Percentiles rank a stretch among this genome's conserved stretches.
phyloP scores from a whole-genome alignment of 2,113 vertebrate species.

The Agelaius phoeniceus region DNA sequence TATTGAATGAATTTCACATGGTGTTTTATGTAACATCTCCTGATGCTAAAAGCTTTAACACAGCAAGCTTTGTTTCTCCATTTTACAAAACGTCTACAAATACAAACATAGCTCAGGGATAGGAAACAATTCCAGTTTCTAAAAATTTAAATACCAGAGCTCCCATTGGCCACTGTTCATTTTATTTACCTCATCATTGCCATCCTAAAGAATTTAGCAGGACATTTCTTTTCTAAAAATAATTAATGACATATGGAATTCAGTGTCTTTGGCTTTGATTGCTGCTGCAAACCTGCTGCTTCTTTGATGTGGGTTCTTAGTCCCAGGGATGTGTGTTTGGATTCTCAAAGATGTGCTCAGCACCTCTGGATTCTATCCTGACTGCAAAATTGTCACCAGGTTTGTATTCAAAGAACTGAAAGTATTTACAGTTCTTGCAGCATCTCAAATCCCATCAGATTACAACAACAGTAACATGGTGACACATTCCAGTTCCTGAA shows the following conservation, averaged over 20 bases:
- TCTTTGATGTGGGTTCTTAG: background rate
- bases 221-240: background rate
- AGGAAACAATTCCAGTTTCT: background rate
- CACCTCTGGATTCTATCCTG: background rate
- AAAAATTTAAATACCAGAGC: background rate
- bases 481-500: background rate
- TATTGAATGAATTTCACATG: background rate
- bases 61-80: background rate
- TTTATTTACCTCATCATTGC: background rate
- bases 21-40: background rate
- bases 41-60: background rate
- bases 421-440: background rate
- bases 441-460: conserved; percentile 4
- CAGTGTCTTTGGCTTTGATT: background rate
- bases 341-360: background rate
- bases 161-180: background rate
- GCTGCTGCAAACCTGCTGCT: background rate
- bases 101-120: background rate
- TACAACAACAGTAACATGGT: background rate
- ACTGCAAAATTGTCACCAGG: background rate
- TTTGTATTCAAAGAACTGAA: background rate
- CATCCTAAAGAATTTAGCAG: background rate
- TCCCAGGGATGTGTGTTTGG: background rate
- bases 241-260: background rate
- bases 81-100: background rate